Base-by-base conservation (phyloP, 2,113 vertebrate genomes). In the Neogale vison region DNA sequence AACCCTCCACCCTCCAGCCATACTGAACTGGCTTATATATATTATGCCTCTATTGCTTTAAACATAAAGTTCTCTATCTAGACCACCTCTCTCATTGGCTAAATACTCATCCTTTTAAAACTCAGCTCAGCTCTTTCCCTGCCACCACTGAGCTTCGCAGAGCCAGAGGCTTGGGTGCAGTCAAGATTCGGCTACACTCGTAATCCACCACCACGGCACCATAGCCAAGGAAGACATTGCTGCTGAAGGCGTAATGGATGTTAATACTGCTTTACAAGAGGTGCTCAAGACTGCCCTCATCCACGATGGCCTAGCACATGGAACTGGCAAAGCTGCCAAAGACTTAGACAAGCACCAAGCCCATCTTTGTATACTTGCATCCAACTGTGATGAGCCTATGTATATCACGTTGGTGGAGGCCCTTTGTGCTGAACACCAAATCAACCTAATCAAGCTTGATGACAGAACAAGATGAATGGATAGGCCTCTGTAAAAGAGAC, bases 161-260 rank as follows among this genome's bases (percentile, higher is more conserved):
- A 67, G 31, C 31, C 63, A 34, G 31, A 67, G 63, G 31, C 31
- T 34, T 17, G 31, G 63, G 98, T 97, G 98, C 11, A 11, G 34
- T 96, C 97, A 98, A 97, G 90, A 98, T 98, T 98, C 88, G 20
- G 82, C 72, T 76, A 86, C 72, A 93, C 96, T 86, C 72, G 39
- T 98, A 98, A 98, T 86, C 98, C 97, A 96, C 96, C 99, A 99
- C 99, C 99, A 99, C 99, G 99, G 99, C 99, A 99, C 99, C 99
- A 99, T 99, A 99, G 99, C 99, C 99, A 99, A 99, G 99, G 99
- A 99, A 99, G 99, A 99, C 99, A 99, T 99, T 97, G 99, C 99
- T 99, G 99, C 99, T 97, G 99, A 99, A 99, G 99, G 99, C 99
- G 99, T 99, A 99, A 99, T 99, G 99, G 99, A 99, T 99, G 99